Conservation (phyloP, 1,140 invertebrate species). For the Oedothorax gibbosus region DNA sequence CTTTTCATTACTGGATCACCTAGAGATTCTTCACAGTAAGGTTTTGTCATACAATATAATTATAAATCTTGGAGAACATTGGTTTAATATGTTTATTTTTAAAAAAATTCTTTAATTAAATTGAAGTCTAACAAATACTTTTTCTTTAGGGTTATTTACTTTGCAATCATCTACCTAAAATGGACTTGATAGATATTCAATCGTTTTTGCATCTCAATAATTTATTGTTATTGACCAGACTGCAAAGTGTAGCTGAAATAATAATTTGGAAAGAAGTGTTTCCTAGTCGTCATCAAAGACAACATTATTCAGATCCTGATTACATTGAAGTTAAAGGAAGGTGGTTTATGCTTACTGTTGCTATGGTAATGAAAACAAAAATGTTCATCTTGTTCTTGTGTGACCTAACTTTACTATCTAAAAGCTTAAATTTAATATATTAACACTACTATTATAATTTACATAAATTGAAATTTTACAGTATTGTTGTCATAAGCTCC, state of each 20-base stretch:
- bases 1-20: too few relatives aligned
- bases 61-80: too few relatives aligned
- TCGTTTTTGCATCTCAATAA: slow-evolving; percentile 67
- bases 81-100: not conserved
- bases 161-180: slow-evolving; percentile 66
- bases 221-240: slow-evolving; percentile 66
- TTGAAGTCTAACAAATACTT: slow-evolving; percentile 5
- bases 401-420: too few relatives aligned
- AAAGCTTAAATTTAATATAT: too few relatives aligned
- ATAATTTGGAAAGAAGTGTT: slow-evolving; percentile 69
- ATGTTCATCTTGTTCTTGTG: too few relatives aligned
- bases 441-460: too few relatives aligned
- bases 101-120: too few relatives aligned
- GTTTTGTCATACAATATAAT: too few relatives aligned
- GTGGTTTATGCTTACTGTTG: slow-evolving; percentile 69
- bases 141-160: slow-evolving; percentile 67
- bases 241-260: slow-evolving; percentile 66
- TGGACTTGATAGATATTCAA: slow-evolving; percentile 66
- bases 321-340: slow-evolving; percentile 65
- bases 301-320: slow-evolving; percentile 63
- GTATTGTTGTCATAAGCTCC: too few relatives aligned
- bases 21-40: too few relatives aligned
- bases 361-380: slow-evolving; percentile 65
- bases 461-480: too few relatives aligned
- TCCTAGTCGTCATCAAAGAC: slow-evolving; percentile 64